Conservation (phyloP, 2,888 invertebrate species). For the Drosophila conformis region DNA sequence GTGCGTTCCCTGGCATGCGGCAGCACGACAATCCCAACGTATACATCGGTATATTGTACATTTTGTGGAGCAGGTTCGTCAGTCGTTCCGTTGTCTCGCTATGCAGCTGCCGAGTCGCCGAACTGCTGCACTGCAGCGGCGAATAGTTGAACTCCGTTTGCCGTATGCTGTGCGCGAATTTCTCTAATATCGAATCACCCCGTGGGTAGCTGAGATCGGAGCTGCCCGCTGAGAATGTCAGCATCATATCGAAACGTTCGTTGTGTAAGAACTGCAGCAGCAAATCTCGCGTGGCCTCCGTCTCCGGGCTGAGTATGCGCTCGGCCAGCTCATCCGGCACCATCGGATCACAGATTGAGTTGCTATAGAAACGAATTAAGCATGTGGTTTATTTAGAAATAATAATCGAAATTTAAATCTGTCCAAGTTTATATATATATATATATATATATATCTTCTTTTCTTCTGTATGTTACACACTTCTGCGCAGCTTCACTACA, state of each 20-base stretch:
- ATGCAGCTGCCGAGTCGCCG: constrained; percentile 72
- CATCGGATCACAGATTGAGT: constrained; percentile 83
- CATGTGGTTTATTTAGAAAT: not conserved
- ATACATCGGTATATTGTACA: constrained; percentile 89
- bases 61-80: constrained; percentile 87
- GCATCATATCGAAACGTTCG: constrained; percentile 89
- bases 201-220: constrained; percentile 86
- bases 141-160: constrained; percentile 80
- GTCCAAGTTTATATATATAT: no score
- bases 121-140: constrained; percentile 73
- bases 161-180: constrained; percentile 80
- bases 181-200: constrained; percentile 77
- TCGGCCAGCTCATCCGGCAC: constrained; percentile 88
- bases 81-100: constrained; percentile 85
- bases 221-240: constrained; percentile 91
- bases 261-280: constrained; percentile 88
- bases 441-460: not conserved
- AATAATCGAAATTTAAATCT: no score
- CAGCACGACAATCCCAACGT: constrained; percentile 93
- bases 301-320: constrained; percentile 86
- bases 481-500: not conserved
- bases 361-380: constrained; percentile 53
- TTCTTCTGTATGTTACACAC: not conserved
- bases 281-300: constrained; percentile 81
- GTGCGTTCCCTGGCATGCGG: constrained; percentile 89